A percentile compares a stretch with the other conserved stretches of the same genome.
phyloP scores from a whole-genome alignment of 2,888 invertebrate genomes.

The Epistrophe eligans region DNA sequence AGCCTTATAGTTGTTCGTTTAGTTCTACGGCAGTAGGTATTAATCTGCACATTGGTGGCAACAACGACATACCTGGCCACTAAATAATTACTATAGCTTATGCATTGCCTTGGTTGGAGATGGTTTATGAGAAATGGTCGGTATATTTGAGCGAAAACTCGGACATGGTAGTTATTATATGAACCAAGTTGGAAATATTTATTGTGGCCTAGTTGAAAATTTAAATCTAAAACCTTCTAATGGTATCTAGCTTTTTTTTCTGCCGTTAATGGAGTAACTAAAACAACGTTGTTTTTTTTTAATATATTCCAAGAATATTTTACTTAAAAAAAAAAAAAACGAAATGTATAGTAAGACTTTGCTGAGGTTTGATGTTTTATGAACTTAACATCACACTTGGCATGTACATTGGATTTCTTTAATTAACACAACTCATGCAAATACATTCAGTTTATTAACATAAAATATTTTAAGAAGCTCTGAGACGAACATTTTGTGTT shows the following conservation, averaged over 20 bases:
- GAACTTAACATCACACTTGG: too few relatives aligned
- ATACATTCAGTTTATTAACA: too few relatives aligned
- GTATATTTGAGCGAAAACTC: slow-evolving; percentile 29
- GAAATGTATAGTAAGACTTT: too few relatives aligned
- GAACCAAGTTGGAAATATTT: slow-evolving; percentile 4
- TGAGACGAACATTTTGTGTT: too few relatives aligned
- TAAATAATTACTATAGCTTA: slow-evolving; percentile 50
- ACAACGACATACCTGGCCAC: slow-evolving; percentile 17
- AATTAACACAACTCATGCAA: too few relatives aligned
- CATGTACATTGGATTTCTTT: too few relatives aligned
- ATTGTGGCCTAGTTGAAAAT: slow-evolving; percentile 15
- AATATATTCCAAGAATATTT: neutral
- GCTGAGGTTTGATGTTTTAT: too few relatives aligned
- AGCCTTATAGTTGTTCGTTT: slow-evolving; percentile 28
- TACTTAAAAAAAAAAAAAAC: neutral
- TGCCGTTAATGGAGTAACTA: neutral
- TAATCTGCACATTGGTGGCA: slow-evolving; percentile 40
- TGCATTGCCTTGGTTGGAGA: slow-evolving; percentile 17
- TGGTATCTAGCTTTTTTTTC: neutral
- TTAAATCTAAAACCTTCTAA: neutral
- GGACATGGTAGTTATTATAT: slow-evolving; percentile 52
- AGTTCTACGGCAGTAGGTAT: neutral
- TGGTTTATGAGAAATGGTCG: slow-evolving; percentile 45
- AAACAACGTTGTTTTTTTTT: neutral
- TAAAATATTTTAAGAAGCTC: too few relatives aligned